Conservation (phyloP, 1,140 invertebrate genomes). For the Lepidotrigona ventralis region DNA sequence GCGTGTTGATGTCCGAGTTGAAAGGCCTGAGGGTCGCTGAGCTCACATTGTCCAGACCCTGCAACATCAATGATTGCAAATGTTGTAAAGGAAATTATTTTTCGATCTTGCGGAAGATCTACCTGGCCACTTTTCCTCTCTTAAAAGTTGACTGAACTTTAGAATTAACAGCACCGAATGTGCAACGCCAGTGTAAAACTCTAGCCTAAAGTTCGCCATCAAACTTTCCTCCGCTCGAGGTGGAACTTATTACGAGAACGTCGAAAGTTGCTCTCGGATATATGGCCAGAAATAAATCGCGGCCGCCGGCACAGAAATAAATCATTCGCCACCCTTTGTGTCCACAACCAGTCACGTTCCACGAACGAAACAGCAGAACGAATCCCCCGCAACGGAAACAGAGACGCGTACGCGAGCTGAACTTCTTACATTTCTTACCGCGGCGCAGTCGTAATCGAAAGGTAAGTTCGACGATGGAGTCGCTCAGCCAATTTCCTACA, state of each 20-base stretch:
- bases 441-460: slow-evolving; percentile 41
- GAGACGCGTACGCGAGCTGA: slow-evolving; percentile 1
- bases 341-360: slow-evolving; percentile 17
- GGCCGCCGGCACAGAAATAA: background rate
- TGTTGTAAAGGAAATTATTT: background rate
- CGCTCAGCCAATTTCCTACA: slow-evolving; percentile 50
- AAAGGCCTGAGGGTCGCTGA: slow-evolving; percentile 81
- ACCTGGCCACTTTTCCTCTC: too few relatives aligned
- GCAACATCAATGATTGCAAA: slow-evolving; percentile 74
- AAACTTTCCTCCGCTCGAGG: background rate
- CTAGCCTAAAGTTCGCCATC: background rate
- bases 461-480: slow-evolving; percentile 2
- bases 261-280: background rate
- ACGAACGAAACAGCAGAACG: background rate
- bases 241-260: background rate
- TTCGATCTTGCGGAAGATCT: background rate
- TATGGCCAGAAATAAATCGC: too few relatives aligned
- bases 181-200: background rate
- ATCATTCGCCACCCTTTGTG: slow-evolving; percentile 8
- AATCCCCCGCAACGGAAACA: background rate
- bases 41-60: slow-evolving; percentile 84
- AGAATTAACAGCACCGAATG: too few relatives aligned
- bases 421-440: background rate
- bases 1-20: slow-evolving; percentile 83
- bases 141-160: too few relatives aligned